Conservation (phyloP, 2,113 vertebrate genomes). For the Narcine bancroftii region DNA sequence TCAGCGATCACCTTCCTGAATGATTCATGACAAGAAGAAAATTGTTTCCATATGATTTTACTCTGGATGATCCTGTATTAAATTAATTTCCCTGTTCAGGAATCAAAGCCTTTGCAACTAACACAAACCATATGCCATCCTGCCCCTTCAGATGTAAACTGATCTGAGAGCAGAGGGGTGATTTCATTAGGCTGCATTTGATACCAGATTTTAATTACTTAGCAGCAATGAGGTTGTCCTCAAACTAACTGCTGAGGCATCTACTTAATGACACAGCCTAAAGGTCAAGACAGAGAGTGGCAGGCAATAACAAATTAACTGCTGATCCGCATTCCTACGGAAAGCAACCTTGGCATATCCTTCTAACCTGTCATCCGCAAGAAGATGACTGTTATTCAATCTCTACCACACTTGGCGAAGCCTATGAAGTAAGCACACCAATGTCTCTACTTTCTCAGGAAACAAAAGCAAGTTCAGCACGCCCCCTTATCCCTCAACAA, state of each 20-base stretch:
- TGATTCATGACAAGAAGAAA: constrained; percentile 25
- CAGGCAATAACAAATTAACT: background rate
- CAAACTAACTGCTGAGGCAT: background rate
- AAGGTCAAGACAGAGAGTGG: background rate
- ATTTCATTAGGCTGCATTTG: background rate
- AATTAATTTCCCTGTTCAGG: constrained; percentile 13
- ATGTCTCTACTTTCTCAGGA: too few species aligned
- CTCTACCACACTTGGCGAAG: background rate
- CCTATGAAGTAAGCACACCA: too few species aligned
- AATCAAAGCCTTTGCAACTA: constrained; percentile 18
- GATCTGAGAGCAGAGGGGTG: background rate
- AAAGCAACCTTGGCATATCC: too few species aligned
- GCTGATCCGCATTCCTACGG: background rate
- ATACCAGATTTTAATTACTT: background rate
- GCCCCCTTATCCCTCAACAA: too few species aligned
- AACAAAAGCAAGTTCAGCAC: too few species aligned
- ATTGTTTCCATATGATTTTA: constrained; percentile 7
- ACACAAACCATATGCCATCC: constrained; percentile 20
- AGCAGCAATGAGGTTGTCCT: background rate
- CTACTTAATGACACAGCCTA: background rate
- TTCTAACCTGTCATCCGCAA: too few species aligned
- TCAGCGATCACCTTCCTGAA: background rate
- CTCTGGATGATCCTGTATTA: background rate
- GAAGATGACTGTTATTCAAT: too few species aligned
- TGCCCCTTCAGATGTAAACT: background rate